Evolutionary conservation across 23 tunicate species (phyloP).

Genomic region (Aplidium turbinatum): DNA sequence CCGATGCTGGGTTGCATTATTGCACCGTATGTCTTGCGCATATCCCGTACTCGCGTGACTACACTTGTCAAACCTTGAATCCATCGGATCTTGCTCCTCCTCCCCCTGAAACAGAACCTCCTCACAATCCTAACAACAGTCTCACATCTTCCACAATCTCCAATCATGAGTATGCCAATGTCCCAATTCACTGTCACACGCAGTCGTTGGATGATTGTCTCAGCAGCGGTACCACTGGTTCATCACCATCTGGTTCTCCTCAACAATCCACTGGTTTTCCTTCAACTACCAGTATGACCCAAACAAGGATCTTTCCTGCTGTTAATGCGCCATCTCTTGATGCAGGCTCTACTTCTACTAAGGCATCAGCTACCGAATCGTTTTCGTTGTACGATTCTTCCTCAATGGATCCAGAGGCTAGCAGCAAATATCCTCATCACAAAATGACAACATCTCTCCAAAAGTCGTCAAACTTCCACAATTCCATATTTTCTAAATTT

Average conservation of each 20-base stretch:
- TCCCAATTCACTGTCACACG: slow-evolving; percentile 57
- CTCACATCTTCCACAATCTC: slow-evolving; percentile 8
- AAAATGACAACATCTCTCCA: slow-evolving; percentile 7
- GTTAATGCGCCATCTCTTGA: not conserved
- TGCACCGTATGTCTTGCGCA: slow-evolving; percentile 39
- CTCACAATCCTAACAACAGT: slow-evolving; percentile 10
- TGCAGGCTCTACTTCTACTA: slow-evolving; percentile 11
- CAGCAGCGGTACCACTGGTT: slow-evolving; percentile 55
- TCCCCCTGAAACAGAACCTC: slow-evolving; percentile 51
- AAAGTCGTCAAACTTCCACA: not conserved
- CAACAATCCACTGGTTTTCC: slow-evolving; percentile 12
- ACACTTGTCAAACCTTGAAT: not conserved
- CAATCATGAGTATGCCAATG: slow-evolving; percentile 45
- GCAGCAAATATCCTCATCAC: slow-evolving; percentile 40
- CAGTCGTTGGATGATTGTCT: slow-evolving; percentile 68
- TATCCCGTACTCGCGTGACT: slow-evolving; percentile 13
- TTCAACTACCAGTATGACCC: not conserved
- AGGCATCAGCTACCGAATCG: not conserved
- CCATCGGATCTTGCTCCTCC: slow-evolving; percentile 44
- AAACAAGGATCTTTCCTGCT: not conserved
- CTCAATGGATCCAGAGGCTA: slow-evolving; percentile 25
- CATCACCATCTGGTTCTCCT: slow-evolving; percentile 62
- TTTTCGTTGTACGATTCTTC: slow-evolving; percentile 37
- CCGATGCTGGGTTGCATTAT: slow-evolving; percentile 1
- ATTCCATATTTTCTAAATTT: slow-evolving; percentile 9